phyloP scores from a whole-genome alignment of 2,113 vertebrate species.

The Petrocephalus microphthalmus region DNA sequence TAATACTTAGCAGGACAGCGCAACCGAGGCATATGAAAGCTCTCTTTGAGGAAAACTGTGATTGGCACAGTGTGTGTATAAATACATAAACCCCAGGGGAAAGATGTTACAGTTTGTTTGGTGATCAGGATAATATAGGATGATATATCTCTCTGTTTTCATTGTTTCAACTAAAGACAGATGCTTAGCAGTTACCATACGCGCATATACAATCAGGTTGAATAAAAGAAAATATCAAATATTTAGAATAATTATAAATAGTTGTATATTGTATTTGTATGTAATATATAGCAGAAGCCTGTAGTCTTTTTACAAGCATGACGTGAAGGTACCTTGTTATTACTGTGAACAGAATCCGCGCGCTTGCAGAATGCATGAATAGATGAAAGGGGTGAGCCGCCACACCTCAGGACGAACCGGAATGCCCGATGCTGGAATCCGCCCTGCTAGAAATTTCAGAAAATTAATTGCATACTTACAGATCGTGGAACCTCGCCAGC shows the following conservation, averaged over 20 bases:
- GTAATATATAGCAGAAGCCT: neutral
- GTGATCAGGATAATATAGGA: neutral
- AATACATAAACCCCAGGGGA: neutral
- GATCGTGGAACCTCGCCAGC: conserved; percentile 30
- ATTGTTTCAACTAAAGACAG: conserved; percentile 10
- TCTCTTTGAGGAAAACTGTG: neutral
- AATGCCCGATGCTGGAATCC: conserved; percentile 27
- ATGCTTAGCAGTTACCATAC: conserved; percentile 12
- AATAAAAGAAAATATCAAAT: neutral
- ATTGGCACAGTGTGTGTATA: neutral
- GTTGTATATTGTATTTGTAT: neutral
- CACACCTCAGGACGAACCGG: conserved; percentile 16
- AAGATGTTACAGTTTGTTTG: neutral
- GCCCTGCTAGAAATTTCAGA: conserved; percentile 24
- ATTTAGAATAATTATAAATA: neutral
- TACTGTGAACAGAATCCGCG: neutral
- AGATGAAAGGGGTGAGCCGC: conserved; percentile 21
- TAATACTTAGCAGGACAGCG: neutral
- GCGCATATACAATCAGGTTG: neutral
- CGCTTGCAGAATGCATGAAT: conserved; percentile 23
- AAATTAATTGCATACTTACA: conserved; percentile 40
- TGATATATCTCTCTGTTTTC: neutral
- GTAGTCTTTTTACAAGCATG: neutral
- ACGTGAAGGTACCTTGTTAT: conserved; percentile 16
- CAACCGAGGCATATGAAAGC: neutral